phyloP scores from a whole-genome alignment of 2,113 vertebrate genomes.

The Uropsilus gracilis region DNA sequence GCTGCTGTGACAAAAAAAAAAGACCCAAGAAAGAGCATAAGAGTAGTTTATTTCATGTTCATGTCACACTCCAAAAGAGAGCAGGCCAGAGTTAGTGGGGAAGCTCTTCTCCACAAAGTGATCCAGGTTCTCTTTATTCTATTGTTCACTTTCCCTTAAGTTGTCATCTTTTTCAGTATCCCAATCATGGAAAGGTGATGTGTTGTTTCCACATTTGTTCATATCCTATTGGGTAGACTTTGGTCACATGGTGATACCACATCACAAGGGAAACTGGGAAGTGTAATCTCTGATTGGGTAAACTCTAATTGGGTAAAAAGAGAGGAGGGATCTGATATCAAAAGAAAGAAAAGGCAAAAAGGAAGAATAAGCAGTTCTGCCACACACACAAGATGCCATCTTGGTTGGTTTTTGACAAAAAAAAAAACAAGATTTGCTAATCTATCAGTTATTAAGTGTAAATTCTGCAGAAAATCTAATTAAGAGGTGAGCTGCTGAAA shows the following conservation, averaged over 20 bases:
- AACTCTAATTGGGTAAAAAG: background rate
- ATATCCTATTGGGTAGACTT: background rate
- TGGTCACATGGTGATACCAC: background rate
- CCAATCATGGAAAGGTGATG: background rate
- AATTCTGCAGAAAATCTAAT: background rate
- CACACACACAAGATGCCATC: background rate
- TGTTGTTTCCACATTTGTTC: background rate
- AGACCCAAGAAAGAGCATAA: background rate
- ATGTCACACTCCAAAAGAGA: background rate
- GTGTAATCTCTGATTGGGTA: background rate
- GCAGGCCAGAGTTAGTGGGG: background rate
- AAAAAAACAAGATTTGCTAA: background rate
- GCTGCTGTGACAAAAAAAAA: background rate
- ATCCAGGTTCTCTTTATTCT: background rate
- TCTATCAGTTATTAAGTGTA: background rate
- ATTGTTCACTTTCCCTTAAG: background rate
- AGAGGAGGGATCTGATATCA: background rate
- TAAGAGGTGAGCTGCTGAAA: background rate
- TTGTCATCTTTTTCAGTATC: background rate
- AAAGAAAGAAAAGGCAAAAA: background rate
- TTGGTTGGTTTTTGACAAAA: background rate
- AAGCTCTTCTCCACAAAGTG: background rate
- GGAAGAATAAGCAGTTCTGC: background rate
- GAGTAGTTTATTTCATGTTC: background rate
- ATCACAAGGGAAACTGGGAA: background rate